phyloP scores from a whole-genome alignment of 2,888 invertebrate genomes.

The Aphodius granarius region DNA sequence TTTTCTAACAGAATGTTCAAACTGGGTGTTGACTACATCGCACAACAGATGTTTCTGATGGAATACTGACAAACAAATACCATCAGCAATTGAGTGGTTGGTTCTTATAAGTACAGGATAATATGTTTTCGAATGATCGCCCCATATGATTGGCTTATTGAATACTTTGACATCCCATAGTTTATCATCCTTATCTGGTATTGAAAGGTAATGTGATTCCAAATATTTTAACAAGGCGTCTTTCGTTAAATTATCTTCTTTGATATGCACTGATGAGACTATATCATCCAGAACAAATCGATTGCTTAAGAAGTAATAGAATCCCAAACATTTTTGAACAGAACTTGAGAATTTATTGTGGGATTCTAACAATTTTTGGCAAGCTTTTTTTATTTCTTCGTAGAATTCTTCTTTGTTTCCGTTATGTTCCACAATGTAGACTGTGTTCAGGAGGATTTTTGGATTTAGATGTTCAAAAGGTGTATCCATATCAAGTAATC shows the following conservation, averaged over 20 bases:
- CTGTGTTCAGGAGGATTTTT: not conserved
- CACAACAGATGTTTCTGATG: not conserved
- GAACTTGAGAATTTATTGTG: constrained; percentile 3
- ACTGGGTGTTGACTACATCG: not conserved
- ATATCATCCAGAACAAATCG: not conserved
- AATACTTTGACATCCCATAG: constrained; percentile 4
- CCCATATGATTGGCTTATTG: not conserved
- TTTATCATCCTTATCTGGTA: not conserved
- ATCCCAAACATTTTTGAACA: not conserved
- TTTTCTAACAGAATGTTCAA: not conserved
- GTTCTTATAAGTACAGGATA: constrained; percentile 1
- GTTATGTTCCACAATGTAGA: not conserved
- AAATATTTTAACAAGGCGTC: not conserved
- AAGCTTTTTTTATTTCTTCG: not conserved
- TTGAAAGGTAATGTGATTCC: not conserved
- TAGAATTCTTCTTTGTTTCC: constrained; percentile 2
- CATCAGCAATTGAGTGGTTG: constrained; percentile 3
- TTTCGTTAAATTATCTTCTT: not conserved
- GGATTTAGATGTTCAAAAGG: not conserved
- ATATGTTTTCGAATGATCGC: not conserved
- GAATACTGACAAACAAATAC: not conserved
- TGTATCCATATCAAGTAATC: not conserved
- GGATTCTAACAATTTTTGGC: not conserved
- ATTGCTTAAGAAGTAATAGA: constrained; percentile 1
- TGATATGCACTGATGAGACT: not conserved